Conservation (phyloP, 2,797 vertebrate species). For the Myotis findleyi region DNA sequence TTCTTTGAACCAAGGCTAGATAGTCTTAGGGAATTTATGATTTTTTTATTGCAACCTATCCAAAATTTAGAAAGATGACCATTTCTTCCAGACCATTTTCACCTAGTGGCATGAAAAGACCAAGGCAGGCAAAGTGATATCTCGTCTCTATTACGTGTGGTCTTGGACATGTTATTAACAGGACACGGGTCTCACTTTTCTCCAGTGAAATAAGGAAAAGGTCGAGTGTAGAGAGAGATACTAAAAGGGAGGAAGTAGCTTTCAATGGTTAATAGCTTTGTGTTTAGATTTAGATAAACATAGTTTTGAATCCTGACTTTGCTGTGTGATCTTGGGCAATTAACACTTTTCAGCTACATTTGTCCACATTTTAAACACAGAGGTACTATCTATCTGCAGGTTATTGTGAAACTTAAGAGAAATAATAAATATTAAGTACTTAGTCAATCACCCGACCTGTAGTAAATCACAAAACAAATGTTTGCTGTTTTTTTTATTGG, state of each 20-base stretch:
- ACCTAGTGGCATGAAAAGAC: neutral
- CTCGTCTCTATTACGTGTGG: neutral
- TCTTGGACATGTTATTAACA: neutral
- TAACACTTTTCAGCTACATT: neutral
- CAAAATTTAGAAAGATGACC: neutral
- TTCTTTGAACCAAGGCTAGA: neutral
- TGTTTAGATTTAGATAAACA: neutral
- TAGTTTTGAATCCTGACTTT: neutral
- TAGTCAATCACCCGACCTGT: neutral
- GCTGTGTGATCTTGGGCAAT: neutral
- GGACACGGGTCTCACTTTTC: neutral
- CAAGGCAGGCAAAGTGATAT: neutral
- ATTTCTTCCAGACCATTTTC: neutral
- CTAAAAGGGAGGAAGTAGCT: rapidly evolving
- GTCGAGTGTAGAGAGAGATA: neutral
- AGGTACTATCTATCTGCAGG: neutral
- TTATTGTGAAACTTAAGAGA: neutral
- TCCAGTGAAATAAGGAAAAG: neutral
- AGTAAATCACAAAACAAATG: neutral
- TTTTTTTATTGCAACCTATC: neutral
- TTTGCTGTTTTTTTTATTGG: neutral
- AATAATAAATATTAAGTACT: neutral
- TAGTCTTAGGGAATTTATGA: neutral
- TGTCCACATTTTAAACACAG: neutral
- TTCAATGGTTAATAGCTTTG: neutral